Evolutionary conservation across 2,888 invertebrate genomes (phyloP).

Genomic region (Eulithis prunata): DNA sequence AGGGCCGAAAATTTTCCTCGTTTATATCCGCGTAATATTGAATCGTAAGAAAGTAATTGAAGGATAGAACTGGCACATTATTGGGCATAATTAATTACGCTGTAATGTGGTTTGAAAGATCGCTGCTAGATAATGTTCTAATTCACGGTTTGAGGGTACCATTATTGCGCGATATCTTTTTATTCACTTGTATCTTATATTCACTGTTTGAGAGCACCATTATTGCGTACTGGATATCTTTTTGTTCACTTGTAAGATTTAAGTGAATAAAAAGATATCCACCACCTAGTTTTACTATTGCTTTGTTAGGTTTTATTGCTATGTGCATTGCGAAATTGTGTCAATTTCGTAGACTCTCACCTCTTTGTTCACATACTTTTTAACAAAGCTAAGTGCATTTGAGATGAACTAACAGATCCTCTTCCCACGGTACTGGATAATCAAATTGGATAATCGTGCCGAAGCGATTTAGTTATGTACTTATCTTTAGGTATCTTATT

Average conservation of each 20-base stretch:
- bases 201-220: neutral
- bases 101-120: too few species aligned
- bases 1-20: conserved; percentile 22
- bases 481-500: conserved; percentile 23
- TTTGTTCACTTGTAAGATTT: too few species aligned
- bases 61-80: too few species aligned
- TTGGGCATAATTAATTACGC: too few species aligned
- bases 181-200: neutral
- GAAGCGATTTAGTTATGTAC: conserved; percentile 23
- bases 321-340: conserved; percentile 11
- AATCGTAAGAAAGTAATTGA: too few species aligned
- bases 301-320: neutral
- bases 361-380: conserved; percentile 18
- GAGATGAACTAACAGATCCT: conserved; percentile 15
- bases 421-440: conserved; percentile 27
- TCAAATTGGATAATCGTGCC: conserved; percentile 34
- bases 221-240: neutral
- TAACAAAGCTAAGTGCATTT: conserved; percentile 1
- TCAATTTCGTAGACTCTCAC: conserved; percentile 2
- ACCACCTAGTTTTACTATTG: neutral
- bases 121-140: neutral
- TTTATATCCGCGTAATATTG: neutral
- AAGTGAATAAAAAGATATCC: neutral
- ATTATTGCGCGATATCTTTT: neutral
- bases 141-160: neutral